Conservation (phyloP, 2,113 vertebrate genomes). For the Etheostoma cragini region DNA sequence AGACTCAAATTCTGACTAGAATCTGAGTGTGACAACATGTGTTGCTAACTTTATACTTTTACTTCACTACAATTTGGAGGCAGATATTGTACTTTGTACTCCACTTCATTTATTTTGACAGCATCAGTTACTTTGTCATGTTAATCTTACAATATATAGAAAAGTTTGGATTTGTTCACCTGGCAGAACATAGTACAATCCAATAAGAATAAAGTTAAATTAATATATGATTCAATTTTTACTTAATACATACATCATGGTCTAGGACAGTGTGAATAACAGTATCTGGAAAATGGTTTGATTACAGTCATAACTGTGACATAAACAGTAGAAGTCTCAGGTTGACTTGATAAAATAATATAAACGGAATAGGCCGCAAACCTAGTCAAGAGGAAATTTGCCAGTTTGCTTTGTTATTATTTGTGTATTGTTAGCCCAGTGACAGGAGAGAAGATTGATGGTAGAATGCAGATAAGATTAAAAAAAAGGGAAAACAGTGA, state of each 20-base stretch:
- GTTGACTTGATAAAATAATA: neutral
- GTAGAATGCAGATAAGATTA: neutral
- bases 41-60: neutral
- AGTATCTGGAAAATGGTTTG: neutral
- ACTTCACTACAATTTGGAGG: neutral
- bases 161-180: neutral
- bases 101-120: neutral
- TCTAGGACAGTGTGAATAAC: neutral
- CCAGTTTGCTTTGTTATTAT: neutral
- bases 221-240: neutral
- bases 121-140: neutral
- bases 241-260: neutral
- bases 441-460: constrained; percentile 18
- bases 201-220: neutral
- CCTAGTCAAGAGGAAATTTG: neutral
- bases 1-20: too few relatives aligned
- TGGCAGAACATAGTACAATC: neutral
- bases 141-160: neutral
- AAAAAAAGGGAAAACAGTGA: neutral
- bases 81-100: neutral
- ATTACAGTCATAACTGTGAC: neutral
- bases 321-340: neutral
- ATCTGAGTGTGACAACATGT: too few relatives aligned
- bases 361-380: neutral
- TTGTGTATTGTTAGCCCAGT: neutral